A percentile compares a stretch with the other conserved stretches of the same genome.
Conservation (phyloP, 2,888 invertebrate species). For the Nephrocerus scutellatus region DNA sequence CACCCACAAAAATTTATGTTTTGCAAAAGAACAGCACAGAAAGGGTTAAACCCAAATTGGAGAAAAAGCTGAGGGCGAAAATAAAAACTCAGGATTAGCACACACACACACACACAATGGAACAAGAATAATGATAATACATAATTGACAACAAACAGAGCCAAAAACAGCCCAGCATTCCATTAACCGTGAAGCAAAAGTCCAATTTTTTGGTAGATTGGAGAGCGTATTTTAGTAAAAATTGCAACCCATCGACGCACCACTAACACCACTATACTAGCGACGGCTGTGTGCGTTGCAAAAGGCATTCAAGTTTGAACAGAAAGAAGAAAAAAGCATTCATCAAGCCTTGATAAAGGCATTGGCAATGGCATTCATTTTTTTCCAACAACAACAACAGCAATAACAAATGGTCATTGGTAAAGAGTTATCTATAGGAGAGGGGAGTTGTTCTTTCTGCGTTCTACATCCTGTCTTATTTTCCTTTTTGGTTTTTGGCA, state of each 20-base stretch:
- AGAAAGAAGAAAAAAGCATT: too few species aligned
- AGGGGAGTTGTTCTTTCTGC: too few species aligned
- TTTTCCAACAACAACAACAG: background rate
- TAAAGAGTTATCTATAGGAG: background rate
- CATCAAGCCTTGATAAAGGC: slow-evolving; percentile 9
- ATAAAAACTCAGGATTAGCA: background rate
- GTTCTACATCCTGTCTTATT: slow-evolving; percentile 15
- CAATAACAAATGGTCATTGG: background rate
- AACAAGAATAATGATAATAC: background rate
- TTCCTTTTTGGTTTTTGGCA: slow-evolving; percentile 18
- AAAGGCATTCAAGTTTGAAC: slow-evolving; percentile 17
- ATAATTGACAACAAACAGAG: background rate
- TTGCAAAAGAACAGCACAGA: too few species aligned
- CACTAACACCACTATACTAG: background rate
- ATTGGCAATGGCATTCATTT: slow-evolving; percentile 11
- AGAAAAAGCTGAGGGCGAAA: too few species aligned
- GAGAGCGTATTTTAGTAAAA: background rate
- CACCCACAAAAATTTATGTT: too few species aligned
- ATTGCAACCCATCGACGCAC: background rate
- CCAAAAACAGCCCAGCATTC: too few species aligned
- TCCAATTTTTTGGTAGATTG: slow-evolving; percentile 4
- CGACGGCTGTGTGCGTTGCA: slow-evolving; percentile 8
- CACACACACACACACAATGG: background rate
- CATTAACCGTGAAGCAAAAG: too few species aligned
- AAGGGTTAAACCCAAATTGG: background rate